phyloP scores from a whole-genome alignment of 2,113 vertebrate species.

The Rana temporaria region DNA sequence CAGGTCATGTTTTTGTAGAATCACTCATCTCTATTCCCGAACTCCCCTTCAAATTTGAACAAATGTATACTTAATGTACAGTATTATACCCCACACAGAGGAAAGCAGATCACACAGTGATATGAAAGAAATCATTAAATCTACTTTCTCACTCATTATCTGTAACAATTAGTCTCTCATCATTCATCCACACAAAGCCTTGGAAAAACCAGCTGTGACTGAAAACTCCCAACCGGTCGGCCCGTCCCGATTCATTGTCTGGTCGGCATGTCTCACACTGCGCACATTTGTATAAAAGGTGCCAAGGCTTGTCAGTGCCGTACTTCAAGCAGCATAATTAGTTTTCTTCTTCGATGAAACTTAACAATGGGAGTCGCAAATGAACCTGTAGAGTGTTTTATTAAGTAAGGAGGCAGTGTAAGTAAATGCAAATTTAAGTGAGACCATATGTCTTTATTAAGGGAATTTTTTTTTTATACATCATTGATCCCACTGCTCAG shows the following conservation, averaged over 20 bases:
- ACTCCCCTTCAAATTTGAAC: conserved; percentile 1
- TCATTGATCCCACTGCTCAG: too few relatives aligned
- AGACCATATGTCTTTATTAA: too few relatives aligned
- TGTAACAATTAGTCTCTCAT: conserved; percentile 14
- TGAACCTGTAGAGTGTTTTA: too few relatives aligned
- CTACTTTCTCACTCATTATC: background rate
- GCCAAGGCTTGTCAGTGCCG: background rate
- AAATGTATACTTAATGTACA: background rate
- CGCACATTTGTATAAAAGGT: conserved; percentile 14
- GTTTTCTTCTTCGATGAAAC: background rate
- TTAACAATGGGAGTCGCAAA: background rate
- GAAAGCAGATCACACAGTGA: conserved; percentile 9
- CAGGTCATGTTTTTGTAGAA: background rate
- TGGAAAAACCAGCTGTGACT: background rate
- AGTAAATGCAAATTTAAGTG: too few relatives aligned
- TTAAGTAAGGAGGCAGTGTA: too few relatives aligned
- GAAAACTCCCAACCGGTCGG: background rate
- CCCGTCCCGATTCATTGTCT: background rate
- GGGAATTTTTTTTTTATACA: too few relatives aligned
- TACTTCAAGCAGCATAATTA: background rate
- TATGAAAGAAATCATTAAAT: conserved; percentile 23
- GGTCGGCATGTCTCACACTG: background rate
- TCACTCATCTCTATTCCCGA: background rate
- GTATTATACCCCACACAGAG: conserved; percentile 14
- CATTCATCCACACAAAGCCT: background rate